phyloP scores from a whole-genome alignment of 2,113 vertebrate species.

The Enhydra lutris region DNA sequence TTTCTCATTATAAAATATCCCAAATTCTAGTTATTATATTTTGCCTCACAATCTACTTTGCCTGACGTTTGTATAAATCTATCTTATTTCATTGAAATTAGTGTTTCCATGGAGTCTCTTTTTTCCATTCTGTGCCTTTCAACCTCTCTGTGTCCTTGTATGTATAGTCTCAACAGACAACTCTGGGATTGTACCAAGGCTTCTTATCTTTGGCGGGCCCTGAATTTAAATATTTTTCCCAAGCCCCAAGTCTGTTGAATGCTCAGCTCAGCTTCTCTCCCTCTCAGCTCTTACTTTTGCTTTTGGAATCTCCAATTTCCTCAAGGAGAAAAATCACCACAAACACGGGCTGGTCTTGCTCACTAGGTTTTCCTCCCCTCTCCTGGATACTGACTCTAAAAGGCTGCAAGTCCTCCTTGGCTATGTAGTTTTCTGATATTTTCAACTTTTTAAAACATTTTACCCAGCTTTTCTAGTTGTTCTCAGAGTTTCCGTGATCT shows the following conservation, averaged over 20 bases:
- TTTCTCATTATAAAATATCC: neutral
- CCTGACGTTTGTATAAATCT: neutral
- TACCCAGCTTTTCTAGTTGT: neutral
- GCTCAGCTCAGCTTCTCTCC: neutral
- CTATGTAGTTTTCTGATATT: neutral
- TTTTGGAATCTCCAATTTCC: neutral
- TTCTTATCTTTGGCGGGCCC: neutral
- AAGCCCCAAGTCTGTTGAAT: neutral
- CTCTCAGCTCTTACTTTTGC: neutral
- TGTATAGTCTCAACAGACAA: neutral
- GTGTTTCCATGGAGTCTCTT: neutral
- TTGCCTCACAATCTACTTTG: neutral
- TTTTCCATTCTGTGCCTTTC: neutral
- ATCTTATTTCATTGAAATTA: neutral
- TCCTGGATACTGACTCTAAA: neutral
- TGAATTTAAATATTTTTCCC: neutral
- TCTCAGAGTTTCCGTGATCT: neutral
- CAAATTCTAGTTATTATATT: neutral
- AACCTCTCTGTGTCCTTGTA: neutral
- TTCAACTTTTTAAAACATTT: neutral
- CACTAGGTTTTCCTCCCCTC: neutral
- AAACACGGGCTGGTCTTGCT: neutral
- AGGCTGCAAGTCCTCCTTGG: neutral
- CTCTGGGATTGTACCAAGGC: neutral
- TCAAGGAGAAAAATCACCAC: neutral